Percentiles rank a stretch among this genome's conserved stretches.
These are phyloP conservation scores for Cerastis rubricosa DNA, from an alignment of 2,888 invertebrate genomes.

Conservation along the genomic window DNA sequence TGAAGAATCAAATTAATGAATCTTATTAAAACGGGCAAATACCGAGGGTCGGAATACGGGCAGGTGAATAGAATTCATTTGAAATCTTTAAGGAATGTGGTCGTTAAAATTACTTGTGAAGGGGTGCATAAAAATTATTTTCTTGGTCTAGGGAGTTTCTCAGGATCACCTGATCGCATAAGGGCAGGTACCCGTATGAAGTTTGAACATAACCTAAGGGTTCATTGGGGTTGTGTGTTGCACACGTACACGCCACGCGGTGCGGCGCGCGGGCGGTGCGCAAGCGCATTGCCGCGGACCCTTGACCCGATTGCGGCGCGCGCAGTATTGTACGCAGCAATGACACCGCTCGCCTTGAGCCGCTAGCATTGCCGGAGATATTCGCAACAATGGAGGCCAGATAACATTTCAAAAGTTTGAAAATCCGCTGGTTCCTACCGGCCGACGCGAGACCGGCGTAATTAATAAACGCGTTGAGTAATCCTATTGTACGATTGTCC, in stretches of 20 bases:
- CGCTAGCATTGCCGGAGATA: conserved; percentile 90
- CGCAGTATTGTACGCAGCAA: conserved; percentile 89
- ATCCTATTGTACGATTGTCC: conserved; percentile 77
- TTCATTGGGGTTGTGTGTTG: conserved; percentile 55
- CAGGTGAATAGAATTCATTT: conserved; percentile 85
- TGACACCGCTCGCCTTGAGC: conserved; percentile 90
- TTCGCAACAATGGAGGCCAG: conserved; percentile 91
- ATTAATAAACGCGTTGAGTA: conserved; percentile 86
- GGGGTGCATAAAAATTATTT: conserved; percentile 83
- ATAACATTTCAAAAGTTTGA: conserved; percentile 90
- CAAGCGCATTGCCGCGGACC: conserved; percentile 80
- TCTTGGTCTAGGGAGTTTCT: conserved; percentile 67
- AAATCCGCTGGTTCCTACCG: conserved; percentile 87
- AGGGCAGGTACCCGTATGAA: conserved; percentile 85
- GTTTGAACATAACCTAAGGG: conserved; percentile 62
- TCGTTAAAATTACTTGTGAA: conserved; percentile 75
- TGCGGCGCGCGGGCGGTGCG: conserved; percentile 67
- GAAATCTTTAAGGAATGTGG: conserved; percentile 78
- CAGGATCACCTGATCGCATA: conserved; percentile 83
- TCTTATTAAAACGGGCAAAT: conserved; percentile 78
- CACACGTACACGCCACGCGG: conserved; percentile 41
- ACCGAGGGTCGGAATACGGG: conserved; percentile 78
- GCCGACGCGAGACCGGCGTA: conserved; percentile 77
- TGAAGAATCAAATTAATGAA: conserved; percentile 73
- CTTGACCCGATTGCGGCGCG: conserved; percentile 88